These are phyloP conservation scores for Nyctereutes procyonoides DNA, from an alignment of 2,113 vertebrate genomes.

Conservation along the genomic window DNA sequence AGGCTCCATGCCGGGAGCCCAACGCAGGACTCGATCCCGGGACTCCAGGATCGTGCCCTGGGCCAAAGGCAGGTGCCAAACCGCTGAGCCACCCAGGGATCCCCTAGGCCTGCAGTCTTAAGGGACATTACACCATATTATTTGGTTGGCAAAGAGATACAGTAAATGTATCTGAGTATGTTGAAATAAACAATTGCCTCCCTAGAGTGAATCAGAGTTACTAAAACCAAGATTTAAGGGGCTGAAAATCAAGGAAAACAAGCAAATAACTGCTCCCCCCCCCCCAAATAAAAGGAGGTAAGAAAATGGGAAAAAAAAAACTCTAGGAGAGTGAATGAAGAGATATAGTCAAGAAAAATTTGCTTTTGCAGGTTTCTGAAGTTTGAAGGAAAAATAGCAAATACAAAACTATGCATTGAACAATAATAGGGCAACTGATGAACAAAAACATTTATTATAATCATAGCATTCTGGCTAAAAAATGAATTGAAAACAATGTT, in stretches of 20 bases:
- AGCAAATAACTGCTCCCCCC: neutral
- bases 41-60: no score
- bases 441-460: constrained; percentile 12
- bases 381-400: constrained; percentile 54
- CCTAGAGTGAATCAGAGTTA: neutral
- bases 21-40: no score
- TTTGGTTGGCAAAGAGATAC: neutral
- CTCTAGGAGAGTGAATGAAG: neutral
- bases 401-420: neutral
- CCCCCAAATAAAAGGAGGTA: neutral
- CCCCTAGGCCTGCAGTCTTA: neutral
- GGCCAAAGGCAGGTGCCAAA: no score
- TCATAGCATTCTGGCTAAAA: neutral
- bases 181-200: neutral
- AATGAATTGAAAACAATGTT: constrained; percentile 20
- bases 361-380: neutral
- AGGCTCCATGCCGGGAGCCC: no score
- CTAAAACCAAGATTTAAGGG: neutral
- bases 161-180: neutral
- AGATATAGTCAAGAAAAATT: constrained; percentile 38
- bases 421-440: neutral
- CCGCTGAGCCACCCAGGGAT: no score
- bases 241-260: neutral
- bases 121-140: neutral
- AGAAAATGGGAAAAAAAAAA: neutral